Conservation (phyloP, 2,797 vertebrate genomes). For the Nannoperca obscura region DNA sequence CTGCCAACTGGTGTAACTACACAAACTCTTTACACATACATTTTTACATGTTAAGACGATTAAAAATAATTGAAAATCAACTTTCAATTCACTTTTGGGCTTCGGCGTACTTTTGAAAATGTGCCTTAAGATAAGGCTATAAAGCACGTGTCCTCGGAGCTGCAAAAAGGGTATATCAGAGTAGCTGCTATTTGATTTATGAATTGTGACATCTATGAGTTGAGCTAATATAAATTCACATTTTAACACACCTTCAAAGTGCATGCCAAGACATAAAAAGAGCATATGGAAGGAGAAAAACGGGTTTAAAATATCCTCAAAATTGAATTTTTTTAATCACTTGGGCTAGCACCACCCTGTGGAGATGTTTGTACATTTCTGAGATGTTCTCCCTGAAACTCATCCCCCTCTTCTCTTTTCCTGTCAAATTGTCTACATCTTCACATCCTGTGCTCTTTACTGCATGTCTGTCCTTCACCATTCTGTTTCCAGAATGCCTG, state of each 20-base stretch:
- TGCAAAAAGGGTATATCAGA: not conserved
- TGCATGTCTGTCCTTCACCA: conserved; percentile 41
- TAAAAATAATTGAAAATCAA: not conserved
- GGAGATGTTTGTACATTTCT: conserved; percentile 8
- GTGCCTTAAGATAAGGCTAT: not conserved
- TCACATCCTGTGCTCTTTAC: conserved; percentile 24
- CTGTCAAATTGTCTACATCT: conserved; percentile 31
- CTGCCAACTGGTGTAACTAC: not conserved
- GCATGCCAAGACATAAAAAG: conserved; percentile 2
- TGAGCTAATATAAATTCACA: not conserved
- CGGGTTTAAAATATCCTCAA: not conserved
- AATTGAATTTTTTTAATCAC: conserved; percentile 6
- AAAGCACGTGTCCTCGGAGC: too few relatives aligned
- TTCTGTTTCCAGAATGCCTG: conserved; percentile 34
- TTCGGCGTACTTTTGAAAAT: not conserved
- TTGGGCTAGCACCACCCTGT: not conserved
- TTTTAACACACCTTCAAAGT: conserved; percentile 12
- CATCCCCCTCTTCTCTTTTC: not conserved
- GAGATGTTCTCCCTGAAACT: not conserved
- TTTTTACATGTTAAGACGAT: not conserved
- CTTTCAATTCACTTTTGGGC: not conserved
- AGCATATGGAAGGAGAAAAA: not conserved
- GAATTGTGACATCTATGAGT: not conserved
- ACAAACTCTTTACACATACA: not conserved
- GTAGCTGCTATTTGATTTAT: not conserved